Evolutionary conservation across 1,140 invertebrate genomes (phyloP).

Genomic region (Drosophila paulistorum): DNA sequence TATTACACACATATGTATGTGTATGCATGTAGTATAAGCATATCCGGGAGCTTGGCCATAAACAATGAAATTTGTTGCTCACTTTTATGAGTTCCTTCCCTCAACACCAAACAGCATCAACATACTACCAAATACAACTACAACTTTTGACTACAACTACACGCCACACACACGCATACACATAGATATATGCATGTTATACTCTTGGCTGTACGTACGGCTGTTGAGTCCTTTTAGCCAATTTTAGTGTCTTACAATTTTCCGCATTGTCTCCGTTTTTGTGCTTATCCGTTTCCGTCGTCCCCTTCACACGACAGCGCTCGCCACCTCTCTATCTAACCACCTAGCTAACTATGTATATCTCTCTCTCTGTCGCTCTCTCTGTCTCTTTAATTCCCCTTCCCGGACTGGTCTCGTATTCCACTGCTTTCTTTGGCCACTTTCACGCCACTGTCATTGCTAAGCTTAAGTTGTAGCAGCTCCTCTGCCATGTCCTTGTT

Average conservation of each 20-base stretch:
- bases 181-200: constrained; percentile 20
- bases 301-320: not conserved
- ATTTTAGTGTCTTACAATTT: constrained; percentile 78
- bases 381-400: no score
- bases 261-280: constrained; percentile 74
- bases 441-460: constrained; percentile 63
- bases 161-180: not conserved
- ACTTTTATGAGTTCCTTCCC: constrained; percentile 76
- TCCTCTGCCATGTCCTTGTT: constrained; percentile 45
- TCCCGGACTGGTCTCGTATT: not conserved
- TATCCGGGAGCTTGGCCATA: constrained; percentile 44
- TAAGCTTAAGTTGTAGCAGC: constrained; percentile 73
- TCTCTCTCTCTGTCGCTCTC: no score
- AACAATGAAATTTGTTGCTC: constrained; percentile 82
- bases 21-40: constrained; percentile 5
- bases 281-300: constrained; percentile 50
- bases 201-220: constrained; percentile 1
- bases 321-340: no score
- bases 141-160: constrained; percentile 10
- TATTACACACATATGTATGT: not conserved
- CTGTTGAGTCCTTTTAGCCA: constrained; percentile 71
- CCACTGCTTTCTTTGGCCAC: constrained; percentile 30
- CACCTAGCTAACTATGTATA: no score
- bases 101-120: constrained; percentile 59
- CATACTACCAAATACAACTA: constrained; percentile 37